Evolutionary conservation across 53 echinoderm and acorn worm species (phyloP).

Genomic region (Antedon mediterranea): DNA sequence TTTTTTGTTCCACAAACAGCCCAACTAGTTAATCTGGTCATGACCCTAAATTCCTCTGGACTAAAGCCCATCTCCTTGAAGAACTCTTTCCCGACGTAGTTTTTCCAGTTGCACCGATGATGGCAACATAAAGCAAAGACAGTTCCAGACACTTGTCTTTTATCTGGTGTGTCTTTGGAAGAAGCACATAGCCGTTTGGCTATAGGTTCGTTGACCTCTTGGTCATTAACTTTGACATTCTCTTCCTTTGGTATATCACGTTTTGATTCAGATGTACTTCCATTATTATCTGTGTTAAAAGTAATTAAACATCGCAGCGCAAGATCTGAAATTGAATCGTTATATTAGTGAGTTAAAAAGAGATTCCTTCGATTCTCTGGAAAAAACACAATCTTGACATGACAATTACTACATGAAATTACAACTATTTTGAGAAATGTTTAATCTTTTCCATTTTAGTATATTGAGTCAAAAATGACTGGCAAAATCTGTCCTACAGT

Average conservation of each 20-base stretch:
- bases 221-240: background rate
- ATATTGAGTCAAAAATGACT: too few relatives aligned
- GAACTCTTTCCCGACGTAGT: constrained; percentile 40
- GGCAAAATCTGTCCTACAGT: too few relatives aligned
- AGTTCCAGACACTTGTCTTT: constrained; percentile 10
- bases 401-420: too few relatives aligned
- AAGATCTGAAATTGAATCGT: background rate
- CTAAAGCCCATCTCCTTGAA: constrained; percentile 11
- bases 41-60: constrained; percentile 23
- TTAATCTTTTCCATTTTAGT: too few relatives aligned
- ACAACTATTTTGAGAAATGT: too few relatives aligned
- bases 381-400: too few relatives aligned
- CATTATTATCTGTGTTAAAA: background rate
- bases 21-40: constrained; percentile 46
- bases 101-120: constrained; percentile 40
- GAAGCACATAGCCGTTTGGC: background rate
- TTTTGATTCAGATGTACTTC: background rate
- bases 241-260: background rate
- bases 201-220: background rate
- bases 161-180: background rate
- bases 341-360: too few relatives aligned
- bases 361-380: too few relatives aligned
- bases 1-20: constrained; percentile 24
- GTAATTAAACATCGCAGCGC: background rate
- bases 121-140: constrained; percentile 58